phyloP scores from a whole-genome alignment of 2,113 vertebrate species.

The Romanogobio albipinnatus region DNA sequence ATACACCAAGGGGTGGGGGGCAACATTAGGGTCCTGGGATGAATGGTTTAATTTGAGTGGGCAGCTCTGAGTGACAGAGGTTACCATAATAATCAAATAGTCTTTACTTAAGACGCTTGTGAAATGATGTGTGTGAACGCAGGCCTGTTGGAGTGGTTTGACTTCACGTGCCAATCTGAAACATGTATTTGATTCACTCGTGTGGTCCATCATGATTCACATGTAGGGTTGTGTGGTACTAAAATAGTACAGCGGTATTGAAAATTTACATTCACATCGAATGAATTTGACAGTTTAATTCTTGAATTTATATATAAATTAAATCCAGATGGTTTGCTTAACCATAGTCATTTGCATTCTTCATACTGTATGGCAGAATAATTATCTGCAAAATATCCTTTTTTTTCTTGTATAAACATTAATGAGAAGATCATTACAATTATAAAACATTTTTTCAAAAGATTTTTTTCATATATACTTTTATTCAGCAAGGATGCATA shows the following conservation, averaged over 20 bases:
- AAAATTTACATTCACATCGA: not conserved
- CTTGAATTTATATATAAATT: not conserved
- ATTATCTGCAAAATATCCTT: not conserved
- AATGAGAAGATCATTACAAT: not conserved
- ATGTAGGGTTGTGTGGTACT: not conserved
- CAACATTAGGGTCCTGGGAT: constrained; percentile 10
- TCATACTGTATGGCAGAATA: not conserved
- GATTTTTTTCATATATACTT: not conserved
- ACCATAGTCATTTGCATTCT: not conserved
- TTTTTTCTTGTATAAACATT: too few relatives aligned
- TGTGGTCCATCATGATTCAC: not conserved
- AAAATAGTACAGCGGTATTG: not conserved
- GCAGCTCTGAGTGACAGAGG: constrained; percentile 43
- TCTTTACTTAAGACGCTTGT: constrained; percentile 43
- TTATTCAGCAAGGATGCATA: not conserved
- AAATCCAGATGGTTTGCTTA: not conserved
- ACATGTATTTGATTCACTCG: not conserved
- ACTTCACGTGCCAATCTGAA: not conserved
- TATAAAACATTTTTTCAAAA: not conserved
- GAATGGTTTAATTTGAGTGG: constrained; percentile 47
- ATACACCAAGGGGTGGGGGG: constrained; percentile 13
- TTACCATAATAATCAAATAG: constrained; percentile 55
- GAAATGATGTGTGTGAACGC: constrained; percentile 42
- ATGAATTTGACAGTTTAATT: not conserved
- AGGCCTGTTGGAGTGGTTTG: constrained; percentile 5